phyloP scores from a whole-genome alignment of 2,113 vertebrate genomes.

The Muntiacus muntjak region DNA sequence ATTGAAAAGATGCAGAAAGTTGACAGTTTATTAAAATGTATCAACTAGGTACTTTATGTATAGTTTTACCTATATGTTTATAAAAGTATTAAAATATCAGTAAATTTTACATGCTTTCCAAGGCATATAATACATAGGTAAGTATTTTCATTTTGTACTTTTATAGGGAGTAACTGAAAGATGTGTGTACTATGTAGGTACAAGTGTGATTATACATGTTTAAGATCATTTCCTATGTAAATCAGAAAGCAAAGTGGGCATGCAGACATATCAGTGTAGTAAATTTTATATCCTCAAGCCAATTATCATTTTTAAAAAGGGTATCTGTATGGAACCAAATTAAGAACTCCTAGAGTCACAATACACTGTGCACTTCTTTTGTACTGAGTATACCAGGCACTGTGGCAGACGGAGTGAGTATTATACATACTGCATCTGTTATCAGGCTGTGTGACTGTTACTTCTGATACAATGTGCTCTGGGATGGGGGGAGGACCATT shows the following conservation, averaged over 20 bases:
- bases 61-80: conserved; percentile 13
- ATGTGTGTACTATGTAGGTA: neutral
- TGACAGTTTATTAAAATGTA: neutral
- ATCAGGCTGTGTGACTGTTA: neutral
- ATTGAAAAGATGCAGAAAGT: neutral
- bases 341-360: neutral
- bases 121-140: neutral
- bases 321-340: neutral
- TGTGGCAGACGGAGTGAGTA: neutral
- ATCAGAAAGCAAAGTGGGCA: neutral
- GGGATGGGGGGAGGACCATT: neutral
- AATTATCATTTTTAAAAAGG: neutral
- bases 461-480: neutral
- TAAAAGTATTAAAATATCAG: neutral
- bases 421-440: neutral
- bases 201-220: neutral
- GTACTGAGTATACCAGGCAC: neutral
- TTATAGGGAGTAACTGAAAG: neutral
- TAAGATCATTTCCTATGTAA: neutral
- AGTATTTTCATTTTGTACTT: neutral
- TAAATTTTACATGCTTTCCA: neutral
- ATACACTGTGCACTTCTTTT: neutral
- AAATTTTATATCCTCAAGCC: neutral
- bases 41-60: neutral
- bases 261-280: neutral